Percentiles rank a stretch among this genome's conserved stretches.
Evolutionary conservation across 2,888 invertebrate species (phyloP).

Genomic region (Priocnemis perturbator): DNA sequence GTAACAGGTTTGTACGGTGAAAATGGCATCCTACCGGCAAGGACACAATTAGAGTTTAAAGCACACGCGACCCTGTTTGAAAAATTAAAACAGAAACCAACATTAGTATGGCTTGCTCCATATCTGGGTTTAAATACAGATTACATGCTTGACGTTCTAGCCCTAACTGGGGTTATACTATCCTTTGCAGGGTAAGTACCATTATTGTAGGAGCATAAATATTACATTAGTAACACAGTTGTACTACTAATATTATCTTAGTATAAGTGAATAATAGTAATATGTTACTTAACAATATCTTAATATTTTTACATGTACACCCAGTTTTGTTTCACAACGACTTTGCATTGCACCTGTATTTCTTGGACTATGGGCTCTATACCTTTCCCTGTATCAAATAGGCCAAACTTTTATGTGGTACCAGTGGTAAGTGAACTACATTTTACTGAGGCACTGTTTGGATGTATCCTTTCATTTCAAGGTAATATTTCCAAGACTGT

Average conservation of each 20-base stretch:
- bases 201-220: not conserved
- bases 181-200: conserved; percentile 80
- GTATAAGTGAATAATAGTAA: no score
- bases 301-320: conserved; percentile 43
- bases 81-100: conserved; percentile 80
- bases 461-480: conserved; percentile 6
- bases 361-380: conserved; percentile 81
- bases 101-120: conserved; percentile 82
- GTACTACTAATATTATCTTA: no score
- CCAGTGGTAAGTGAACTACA: conserved; percentile 80
- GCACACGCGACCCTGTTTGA: conserved; percentile 76
- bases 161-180: conserved; percentile 80
- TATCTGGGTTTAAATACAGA: conserved; percentile 81
- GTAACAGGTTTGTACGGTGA: conserved; percentile 83
- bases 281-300: not conserved
- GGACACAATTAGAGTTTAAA: conserved; percentile 74
- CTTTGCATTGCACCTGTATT: conserved; percentile 80
- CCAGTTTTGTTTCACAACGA: conserved; percentile 79
- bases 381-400: conserved; percentile 85
- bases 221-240: no score
- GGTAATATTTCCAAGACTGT: not conserved
- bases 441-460: not conserved
- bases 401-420: conserved; percentile 85
- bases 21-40: conserved; percentile 84
- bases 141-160: conserved; percentile 82